phyloP scores from a whole-genome alignment of 2,888 invertebrate species.

The Caradrina kadenii region DNA sequence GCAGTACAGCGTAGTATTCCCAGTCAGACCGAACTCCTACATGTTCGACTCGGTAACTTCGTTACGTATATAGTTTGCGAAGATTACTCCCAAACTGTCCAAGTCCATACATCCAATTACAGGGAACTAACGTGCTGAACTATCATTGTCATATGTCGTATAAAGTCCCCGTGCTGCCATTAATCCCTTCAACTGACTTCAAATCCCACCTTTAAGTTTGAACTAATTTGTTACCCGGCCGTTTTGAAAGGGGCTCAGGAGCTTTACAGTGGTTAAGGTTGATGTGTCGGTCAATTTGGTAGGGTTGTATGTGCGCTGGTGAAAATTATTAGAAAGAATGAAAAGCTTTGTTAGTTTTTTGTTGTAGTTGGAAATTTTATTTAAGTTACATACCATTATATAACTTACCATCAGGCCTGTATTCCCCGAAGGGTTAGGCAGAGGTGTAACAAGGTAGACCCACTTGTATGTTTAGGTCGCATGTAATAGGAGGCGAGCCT shows the following conservation, averaged over 20 bases:
- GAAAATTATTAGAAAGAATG: not conserved
- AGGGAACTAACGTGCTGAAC: slow-evolving; percentile 4
- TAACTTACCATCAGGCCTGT: no score
- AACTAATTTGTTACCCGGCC: slow-evolving; percentile 48
- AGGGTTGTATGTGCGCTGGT: slow-evolving; percentile 3
- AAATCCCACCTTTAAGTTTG: slow-evolving; percentile 49
- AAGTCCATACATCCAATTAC: slow-evolving; percentile 37
- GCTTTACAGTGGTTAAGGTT: slow-evolving; percentile 6
- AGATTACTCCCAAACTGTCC: slow-evolving; percentile 27
- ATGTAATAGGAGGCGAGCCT: no score
- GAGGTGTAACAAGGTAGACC: no score
- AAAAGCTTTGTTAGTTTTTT: no score
- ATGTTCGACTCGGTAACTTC: slow-evolving; percentile 8
- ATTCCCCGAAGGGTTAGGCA: no score
- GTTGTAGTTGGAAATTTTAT: no score
- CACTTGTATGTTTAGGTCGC: no score
- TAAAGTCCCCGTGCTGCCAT: slow-evolving; percentile 29
- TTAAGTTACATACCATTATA: no score
- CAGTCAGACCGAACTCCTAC: not conserved
- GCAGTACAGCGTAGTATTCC: not conserved
- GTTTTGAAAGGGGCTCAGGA: slow-evolving; percentile 23
- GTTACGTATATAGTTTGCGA: slow-evolving; percentile 18
- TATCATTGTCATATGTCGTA: slow-evolving; percentile 35
- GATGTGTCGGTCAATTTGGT: slow-evolving; percentile 14
- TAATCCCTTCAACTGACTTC: slow-evolving; percentile 46